These are phyloP conservation scores for Porites divaricata DNA, from an alignment of 92 coral and sea anemone species.

Conservation along the genomic window DNA sequence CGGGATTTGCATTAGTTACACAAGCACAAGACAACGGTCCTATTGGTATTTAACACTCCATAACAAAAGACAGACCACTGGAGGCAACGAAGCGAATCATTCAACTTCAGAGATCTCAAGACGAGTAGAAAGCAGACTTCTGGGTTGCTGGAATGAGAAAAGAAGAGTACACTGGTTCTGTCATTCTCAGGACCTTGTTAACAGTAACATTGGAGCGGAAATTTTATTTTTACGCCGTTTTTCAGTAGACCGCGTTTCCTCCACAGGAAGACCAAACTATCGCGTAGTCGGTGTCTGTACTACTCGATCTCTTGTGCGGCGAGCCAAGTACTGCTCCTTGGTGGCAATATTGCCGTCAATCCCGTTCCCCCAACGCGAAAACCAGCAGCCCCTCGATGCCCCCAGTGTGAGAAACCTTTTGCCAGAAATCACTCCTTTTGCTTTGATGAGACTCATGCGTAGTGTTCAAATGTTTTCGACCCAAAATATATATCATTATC, in stretches of 20 bases:
- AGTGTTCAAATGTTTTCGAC: conserved; percentile 4
- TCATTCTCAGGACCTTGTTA: background rate
- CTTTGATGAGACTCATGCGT: background rate
- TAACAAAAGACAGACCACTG: background rate
- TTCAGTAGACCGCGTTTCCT: background rate
- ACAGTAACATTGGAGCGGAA: background rate
- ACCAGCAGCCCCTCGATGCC: background rate
- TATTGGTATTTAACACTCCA: background rate
- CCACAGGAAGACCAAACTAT: conserved; percentile 2
- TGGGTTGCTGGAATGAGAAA: background rate
- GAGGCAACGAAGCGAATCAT: background rate
- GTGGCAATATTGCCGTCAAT: conserved; percentile 10
- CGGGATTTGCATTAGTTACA: background rate
- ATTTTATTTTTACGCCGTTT: background rate
- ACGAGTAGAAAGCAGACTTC: background rate
- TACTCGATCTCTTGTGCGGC: conserved; percentile 1
- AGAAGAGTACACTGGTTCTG: background rate
- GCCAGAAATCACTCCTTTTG: background rate
- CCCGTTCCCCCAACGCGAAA: background rate
- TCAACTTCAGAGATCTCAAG: background rate
- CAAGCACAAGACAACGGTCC: background rate
- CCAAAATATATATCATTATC: background rate
- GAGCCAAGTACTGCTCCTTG: background rate
- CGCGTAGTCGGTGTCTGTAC: conserved; percentile 6
- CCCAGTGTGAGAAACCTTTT: background rate